A percentile compares a stretch with the other conserved stretches of the same genome.
phyloP scores from a whole-genome alignment of 2,888 invertebrate genomes.

The Stegana nigrithorax region DNA sequence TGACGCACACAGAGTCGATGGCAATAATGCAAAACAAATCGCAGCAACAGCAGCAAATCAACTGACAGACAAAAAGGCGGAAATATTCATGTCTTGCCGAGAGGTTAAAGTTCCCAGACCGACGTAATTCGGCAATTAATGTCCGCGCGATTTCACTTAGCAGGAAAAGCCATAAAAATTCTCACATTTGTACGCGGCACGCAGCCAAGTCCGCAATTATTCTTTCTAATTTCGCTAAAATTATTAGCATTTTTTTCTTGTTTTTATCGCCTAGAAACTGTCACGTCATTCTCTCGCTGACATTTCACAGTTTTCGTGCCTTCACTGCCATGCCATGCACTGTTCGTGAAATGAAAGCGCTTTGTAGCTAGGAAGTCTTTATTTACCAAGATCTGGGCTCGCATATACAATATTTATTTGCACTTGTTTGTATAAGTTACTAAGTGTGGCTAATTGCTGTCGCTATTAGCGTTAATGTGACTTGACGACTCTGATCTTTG shows the following conservation, averaged over 20 bases:
- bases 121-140: not conserved
- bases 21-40: not conserved
- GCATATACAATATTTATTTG: not conserved
- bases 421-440: conserved; percentile 1
- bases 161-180: not conserved
- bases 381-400: no score
- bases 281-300: no score
- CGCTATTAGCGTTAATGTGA: conserved; percentile 41
- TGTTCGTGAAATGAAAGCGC: no score
- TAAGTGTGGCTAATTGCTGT: conserved; percentile 19
- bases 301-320: no score
- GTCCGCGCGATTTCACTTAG: not conserved
- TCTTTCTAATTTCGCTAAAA: no score
- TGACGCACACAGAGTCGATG: not conserved
- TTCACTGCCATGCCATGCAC: no score
- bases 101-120: not conserved
- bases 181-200: not conserved
- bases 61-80: not conserved
- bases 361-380: no score
- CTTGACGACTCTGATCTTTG: conserved; percentile 48
- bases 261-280: no score
- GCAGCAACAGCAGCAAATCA: no score
- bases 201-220: not conserved
- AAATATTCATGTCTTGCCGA: not conserved
- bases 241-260: no score